Evolutionary conservation across 2,888 invertebrate genomes (phyloP).

Genomic region (Tipula lateralis): DNA sequence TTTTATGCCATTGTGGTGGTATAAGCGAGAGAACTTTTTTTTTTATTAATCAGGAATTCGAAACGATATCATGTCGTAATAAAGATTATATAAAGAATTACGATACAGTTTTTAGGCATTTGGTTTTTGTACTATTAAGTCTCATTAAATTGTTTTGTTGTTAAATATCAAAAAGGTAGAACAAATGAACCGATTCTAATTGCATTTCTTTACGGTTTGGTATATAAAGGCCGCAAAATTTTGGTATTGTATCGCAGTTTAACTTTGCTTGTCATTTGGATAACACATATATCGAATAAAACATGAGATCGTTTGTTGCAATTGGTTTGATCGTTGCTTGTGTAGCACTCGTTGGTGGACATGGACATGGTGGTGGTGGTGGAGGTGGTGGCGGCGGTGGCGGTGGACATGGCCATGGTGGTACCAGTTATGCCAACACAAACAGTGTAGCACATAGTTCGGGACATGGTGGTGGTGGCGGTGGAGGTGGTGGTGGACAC

Average conservation of each 20-base stretch:
- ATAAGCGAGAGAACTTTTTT: neutral
- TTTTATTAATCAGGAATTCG: neutral
- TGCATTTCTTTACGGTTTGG: neutral
- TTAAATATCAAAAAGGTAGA: neutral
- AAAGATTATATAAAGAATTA: neutral
- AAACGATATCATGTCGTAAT: neutral
- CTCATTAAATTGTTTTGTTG: neutral
- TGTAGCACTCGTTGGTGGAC: neutral
- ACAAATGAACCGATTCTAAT: constrained; percentile 5
- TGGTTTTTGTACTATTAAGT: neutral
- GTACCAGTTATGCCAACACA: neutral
- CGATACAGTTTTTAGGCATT: neutral
- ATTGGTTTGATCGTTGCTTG: neutral
- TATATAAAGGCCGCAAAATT: neutral
- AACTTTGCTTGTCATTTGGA: neutral
- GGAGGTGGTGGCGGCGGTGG: neutral
- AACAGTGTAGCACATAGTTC: neutral
- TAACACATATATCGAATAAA: neutral
- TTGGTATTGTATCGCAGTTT: neutral
- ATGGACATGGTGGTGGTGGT: neutral
- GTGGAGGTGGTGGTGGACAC: neutral
- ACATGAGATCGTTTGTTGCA: neutral
- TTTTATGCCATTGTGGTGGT: neutral
- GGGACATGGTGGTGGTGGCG: neutral
- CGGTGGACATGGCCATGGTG: neutral